A percentile compares a stretch with the other conserved stretches of the same genome.
phyloP scores from a whole-genome alignment of 2,113 vertebrate species.

The Miniopterus natalensis region DNA sequence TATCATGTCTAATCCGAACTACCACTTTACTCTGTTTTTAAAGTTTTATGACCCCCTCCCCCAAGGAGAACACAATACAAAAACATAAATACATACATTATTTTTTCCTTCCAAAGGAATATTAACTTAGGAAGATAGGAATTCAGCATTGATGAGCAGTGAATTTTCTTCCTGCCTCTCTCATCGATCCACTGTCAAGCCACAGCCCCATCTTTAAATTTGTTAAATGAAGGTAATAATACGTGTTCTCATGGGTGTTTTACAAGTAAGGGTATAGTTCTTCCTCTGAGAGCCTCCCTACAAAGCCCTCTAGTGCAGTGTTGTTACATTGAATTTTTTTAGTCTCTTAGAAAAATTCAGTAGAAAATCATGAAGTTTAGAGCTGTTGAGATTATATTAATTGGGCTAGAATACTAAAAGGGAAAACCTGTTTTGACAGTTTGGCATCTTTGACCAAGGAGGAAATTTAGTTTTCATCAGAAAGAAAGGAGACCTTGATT shows the following conservation, averaged over 20 bases:
- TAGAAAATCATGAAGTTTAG: slow-evolving; percentile 18
- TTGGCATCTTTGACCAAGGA: slow-evolving; percentile 55
- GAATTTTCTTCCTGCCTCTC: slow-evolving; percentile 54
- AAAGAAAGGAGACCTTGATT: slow-evolving; percentile 60
- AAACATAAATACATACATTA: not conserved
- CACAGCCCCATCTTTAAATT: slow-evolving; percentile 35
- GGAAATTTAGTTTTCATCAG: slow-evolving; percentile 54
- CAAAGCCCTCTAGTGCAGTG: not conserved
- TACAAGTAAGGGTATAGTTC: not conserved
- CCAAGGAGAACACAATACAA: slow-evolving; percentile 31
- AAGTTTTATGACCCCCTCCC: slow-evolving; percentile 8
- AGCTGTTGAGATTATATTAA: slow-evolving; percentile 20
- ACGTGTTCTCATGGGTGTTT: slow-evolving; percentile 44
- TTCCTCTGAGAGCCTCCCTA: not conserved
- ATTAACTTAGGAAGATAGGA: slow-evolving; percentile 51
- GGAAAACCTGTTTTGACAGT: slow-evolving; percentile 3
- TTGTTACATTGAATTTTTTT: not conserved
- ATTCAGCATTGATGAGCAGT: not conserved
- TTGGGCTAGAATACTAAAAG: slow-evolving; percentile 4
- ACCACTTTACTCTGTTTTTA: slow-evolving; percentile 5
- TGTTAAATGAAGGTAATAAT: slow-evolving; percentile 17
- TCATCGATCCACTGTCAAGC: not conserved
- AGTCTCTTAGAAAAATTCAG: slow-evolving; percentile 41
- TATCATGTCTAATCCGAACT: not conserved
- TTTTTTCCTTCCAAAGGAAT: slow-evolving; percentile 54